Evolutionary conservation across 2,113 vertebrate species (phyloP).

Genomic region (Paracanthobrama guichenoti): DNA sequence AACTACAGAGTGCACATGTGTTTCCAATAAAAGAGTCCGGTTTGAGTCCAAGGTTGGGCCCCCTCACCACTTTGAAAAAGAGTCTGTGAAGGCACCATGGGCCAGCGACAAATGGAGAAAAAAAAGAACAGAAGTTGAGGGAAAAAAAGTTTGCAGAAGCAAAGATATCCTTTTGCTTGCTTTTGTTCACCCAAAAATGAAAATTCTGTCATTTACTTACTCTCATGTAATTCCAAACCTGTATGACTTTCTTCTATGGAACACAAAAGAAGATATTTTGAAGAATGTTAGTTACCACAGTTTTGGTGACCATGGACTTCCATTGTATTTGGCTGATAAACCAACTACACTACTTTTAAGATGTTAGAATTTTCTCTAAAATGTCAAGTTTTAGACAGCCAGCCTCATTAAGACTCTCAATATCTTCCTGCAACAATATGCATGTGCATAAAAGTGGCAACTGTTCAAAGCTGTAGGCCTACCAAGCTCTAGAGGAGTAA

Average conservation of each 20-base stretch:
- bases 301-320: neutral
- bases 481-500: neutral
- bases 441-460: slow-evolving; percentile 15
- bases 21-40: slow-evolving; percentile 55
- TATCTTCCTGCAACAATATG: neutral
- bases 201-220: neutral
- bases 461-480: slow-evolving; percentile 19
- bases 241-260: neutral
- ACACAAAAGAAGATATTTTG: neutral
- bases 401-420: neutral
- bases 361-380: neutral
- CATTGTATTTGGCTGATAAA: neutral
- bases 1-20: slow-evolving; percentile 58
- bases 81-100: slow-evolving; percentile 50
- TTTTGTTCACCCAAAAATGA: neutral
- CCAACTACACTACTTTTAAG: neutral
- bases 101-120: slow-evolving; percentile 49
- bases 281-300: neutral
- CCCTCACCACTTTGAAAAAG: slow-evolving; percentile 50
- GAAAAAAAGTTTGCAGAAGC: slow-evolving; percentile 24
- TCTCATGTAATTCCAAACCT: neutral
- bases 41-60: slow-evolving; percentile 52
- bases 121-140: slow-evolving; percentile 17
- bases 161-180: slow-evolving; percentile 43
- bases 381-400: neutral